Evolutionary conservation across 2,797 vertebrate species (phyloP).

Genomic region (Leptodactylus fallax): DNA sequence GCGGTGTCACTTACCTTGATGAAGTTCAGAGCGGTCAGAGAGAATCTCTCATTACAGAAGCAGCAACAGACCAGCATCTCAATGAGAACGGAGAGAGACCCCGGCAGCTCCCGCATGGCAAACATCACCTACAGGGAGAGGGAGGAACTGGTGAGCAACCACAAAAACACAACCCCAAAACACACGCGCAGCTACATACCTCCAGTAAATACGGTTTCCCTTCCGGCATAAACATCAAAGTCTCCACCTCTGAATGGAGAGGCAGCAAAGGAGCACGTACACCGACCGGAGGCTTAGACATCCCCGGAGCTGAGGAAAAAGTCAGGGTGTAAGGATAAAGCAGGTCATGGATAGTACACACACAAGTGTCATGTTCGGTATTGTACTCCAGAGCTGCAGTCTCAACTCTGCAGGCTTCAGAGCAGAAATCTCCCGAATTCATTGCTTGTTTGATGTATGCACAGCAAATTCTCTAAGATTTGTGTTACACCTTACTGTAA

Average conservation of each 20-base stretch:
- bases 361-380: no score
- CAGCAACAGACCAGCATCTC: slow-evolving; percentile 95
- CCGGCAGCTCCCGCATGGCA: slow-evolving; percentile 91
- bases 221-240: slow-evolving; percentile 90
- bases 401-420: no score
- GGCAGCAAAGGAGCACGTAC: slow-evolving; percentile 80
- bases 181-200: slow-evolving; percentile 73
- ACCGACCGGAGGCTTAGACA: slow-evolving; percentile 76
- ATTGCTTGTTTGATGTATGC: no score
- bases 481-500: no score
- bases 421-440: no score
- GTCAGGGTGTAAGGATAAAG: slow-evolving; percentile 7
- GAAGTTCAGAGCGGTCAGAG: slow-evolving; percentile 88
- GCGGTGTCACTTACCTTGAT: slow-evolving; percentile 84
- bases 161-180: background rate
- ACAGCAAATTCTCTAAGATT: no score
- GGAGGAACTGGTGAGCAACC: background rate
- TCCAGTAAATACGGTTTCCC: slow-evolving; percentile 94
- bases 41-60: slow-evolving; percentile 94
- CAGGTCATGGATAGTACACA: background rate
- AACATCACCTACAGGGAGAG: slow-evolving; percentile 88
- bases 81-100: slow-evolving; percentile 87
- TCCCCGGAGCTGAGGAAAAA: slow-evolving; percentile 82
- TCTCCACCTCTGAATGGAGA: slow-evolving; percentile 89
- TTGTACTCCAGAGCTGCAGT: no score